A percentile compares a stretch with the other conserved stretches of the same genome.
phyloP scores from a whole-genome alignment of 2,888 invertebrate species.

The Dendrolimus pini region DNA sequence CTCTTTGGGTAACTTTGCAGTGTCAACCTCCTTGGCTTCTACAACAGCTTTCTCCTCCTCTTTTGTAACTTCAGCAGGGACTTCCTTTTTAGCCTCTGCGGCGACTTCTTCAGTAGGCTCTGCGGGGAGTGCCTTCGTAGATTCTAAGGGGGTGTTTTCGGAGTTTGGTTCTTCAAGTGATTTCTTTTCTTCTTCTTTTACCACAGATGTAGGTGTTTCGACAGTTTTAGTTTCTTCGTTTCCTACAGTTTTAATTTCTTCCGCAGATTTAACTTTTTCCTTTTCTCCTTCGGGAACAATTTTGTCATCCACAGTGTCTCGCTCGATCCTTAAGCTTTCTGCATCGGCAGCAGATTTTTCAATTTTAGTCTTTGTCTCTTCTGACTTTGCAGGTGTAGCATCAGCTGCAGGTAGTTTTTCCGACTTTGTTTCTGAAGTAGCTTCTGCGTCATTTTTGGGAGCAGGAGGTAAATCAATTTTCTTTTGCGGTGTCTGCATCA shows the following conservation, averaged over 20 bases:
- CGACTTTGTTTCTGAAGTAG: conserved; percentile 37
- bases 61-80: no score
- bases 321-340: conserved; percentile 47
- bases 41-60: conserved; percentile 10
- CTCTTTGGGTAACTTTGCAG: conserved; percentile 21
- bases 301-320: conserved; percentile 49
- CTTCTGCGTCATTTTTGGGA: conserved; percentile 48
- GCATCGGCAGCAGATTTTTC: conserved; percentile 18
- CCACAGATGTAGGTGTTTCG: conserved; percentile 3
- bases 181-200: conserved; percentile 15
- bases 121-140: not conserved
- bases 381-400: conserved; percentile 17
- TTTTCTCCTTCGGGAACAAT: conserved; percentile 16
- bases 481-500: conserved; percentile 43
- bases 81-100: not conserved
- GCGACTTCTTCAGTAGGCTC: not conserved
- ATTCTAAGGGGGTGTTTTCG: conserved; percentile 1
- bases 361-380: conserved; percentile 11
- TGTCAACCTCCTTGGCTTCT: conserved; percentile 14
- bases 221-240: not conserved
- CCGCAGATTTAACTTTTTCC: conserved; percentile 4
- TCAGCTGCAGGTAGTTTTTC: conserved; percentile 16
- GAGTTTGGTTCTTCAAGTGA: not conserved
- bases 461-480: conserved; percentile 46
- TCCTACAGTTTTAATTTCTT: no score